phyloP scores from a whole-genome alignment of 2,797 vertebrate genomes.

The Sylvia borin region DNA sequence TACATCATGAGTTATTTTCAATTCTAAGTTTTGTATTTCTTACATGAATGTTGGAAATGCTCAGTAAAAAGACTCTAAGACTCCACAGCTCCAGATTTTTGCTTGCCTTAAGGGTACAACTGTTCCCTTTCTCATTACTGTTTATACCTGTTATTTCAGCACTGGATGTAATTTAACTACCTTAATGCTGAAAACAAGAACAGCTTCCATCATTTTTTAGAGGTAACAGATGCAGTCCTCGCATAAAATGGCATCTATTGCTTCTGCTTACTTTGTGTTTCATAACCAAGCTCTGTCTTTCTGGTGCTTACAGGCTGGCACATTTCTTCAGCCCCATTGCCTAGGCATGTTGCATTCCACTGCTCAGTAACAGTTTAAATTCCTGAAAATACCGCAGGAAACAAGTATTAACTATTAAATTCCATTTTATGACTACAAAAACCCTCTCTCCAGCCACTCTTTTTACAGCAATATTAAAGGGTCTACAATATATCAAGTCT shows the following conservation, averaged over 20 bases:
- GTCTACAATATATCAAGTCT: background rate
- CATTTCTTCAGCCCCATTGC: background rate
- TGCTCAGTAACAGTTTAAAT: background rate
- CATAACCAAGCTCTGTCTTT: background rate
- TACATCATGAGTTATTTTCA: background rate
- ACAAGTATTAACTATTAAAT: background rate
- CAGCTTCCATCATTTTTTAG: background rate
- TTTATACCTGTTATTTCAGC: conserved; percentile 20
- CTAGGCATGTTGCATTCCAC: background rate
- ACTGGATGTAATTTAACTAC: background rate
- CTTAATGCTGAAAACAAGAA: background rate
- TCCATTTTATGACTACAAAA: background rate
- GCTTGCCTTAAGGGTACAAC: background rate
- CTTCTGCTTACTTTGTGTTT: background rate
- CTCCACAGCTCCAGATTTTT: background rate
- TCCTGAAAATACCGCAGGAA: background rate
- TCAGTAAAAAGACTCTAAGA: background rate
- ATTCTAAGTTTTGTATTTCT: background rate
- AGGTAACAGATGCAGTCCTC: background rate
- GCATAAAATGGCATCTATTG: background rate
- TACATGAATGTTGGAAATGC: background rate
- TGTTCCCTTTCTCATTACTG: background rate
- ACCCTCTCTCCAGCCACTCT: background rate
- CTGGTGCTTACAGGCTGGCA: background rate
- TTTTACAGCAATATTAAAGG: background rate